Percentiles rank a stretch among this genome's conserved stretches.
These are phyloP conservation scores for Cantharis flavilabris DNA, from an alignment of 2,888 invertebrate genomes.

Conservation along the genomic window DNA sequence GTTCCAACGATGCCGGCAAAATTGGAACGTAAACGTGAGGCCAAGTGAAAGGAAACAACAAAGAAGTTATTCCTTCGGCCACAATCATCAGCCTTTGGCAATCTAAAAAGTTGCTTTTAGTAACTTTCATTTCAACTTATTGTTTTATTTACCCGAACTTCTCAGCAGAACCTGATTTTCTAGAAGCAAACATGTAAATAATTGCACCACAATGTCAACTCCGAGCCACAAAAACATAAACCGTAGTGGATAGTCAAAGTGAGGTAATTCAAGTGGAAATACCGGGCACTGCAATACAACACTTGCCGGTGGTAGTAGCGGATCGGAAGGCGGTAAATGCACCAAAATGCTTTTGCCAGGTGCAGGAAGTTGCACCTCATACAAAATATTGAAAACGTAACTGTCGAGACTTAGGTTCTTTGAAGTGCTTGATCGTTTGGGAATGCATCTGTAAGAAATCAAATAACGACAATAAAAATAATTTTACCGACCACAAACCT, in stretches of 20 bases:
- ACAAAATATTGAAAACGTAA: slow-evolving; percentile 92
- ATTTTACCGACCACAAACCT: slow-evolving; percentile 58
- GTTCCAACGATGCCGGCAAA: slow-evolving; percentile 89
- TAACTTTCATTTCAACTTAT: neutral
- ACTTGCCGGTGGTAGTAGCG: slow-evolving; percentile 68
- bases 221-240: slow-evolving; percentile 88
- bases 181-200: slow-evolving; percentile 92
- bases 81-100: slow-evolving; percentile 95
- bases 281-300: slow-evolving; percentile 78
- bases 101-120: slow-evolving; percentile 63
- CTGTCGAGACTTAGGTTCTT: slow-evolving; percentile 81
- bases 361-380: slow-evolving; percentile 86
- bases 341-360: slow-evolving; percentile 86
- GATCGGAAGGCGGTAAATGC: slow-evolving; percentile 72
- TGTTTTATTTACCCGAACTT: slow-evolving; percentile 73
- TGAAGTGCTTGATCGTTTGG: slow-evolving; percentile 72
- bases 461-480: slow-evolving; percentile 10
- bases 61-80: slow-evolving; percentile 87
- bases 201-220: slow-evolving; percentile 88
- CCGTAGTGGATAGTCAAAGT: slow-evolving; percentile 90
- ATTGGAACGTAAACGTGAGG: slow-evolving; percentile 99
- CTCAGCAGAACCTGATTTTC: slow-evolving; percentile 96
- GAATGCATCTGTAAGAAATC: slow-evolving; percentile 67
- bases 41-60: slow-evolving; percentile 96
- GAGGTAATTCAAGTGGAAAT: slow-evolving; percentile 82